These are phyloP conservation scores for Gerris lacustris DNA, from an alignment of 2,888 invertebrate genomes.

Conservation along the genomic window DNA sequence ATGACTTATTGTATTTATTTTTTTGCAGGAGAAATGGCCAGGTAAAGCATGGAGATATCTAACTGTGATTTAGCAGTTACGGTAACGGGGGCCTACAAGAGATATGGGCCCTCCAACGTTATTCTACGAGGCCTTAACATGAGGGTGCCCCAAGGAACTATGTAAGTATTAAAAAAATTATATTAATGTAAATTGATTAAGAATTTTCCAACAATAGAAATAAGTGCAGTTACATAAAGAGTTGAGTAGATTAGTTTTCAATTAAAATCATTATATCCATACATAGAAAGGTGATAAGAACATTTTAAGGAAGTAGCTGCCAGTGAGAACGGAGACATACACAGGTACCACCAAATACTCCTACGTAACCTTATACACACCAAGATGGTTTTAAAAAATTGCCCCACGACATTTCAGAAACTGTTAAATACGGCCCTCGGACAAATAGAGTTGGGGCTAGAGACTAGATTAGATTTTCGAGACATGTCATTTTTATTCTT, in stretches of 20 bases:
- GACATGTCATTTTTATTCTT: too few species aligned
- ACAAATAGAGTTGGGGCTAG: too few species aligned
- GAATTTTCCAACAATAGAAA: constrained; percentile 3
- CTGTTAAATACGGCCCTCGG: too few species aligned
- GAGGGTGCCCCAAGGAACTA: constrained; percentile 59
- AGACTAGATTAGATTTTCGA: too few species aligned
- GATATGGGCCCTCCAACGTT: constrained; percentile 38
- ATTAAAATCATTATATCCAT: not conserved
- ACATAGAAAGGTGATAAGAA: not conserved
- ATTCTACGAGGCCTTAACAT: constrained; percentile 58
- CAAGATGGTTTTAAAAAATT: too few species aligned
- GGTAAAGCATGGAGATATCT: not conserved
- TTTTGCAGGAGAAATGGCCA: constrained; percentile 12
- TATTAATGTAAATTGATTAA: not conserved
- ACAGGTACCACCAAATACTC: too few species aligned
- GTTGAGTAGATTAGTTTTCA: not conserved
- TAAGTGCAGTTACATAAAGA: not conserved
- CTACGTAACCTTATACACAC: too few species aligned
- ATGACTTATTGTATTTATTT: too few species aligned
- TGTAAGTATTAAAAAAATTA: constrained; percentile 61
- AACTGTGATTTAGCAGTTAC: constrained; percentile 24
- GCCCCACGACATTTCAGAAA: too few species aligned
- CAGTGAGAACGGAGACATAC: too few species aligned
- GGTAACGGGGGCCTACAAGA: constrained; percentile 30
- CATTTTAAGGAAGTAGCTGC: too few species aligned